phyloP scores from a whole-genome alignment of 2,113 vertebrate species.

The Psophia crepitans region DNA sequence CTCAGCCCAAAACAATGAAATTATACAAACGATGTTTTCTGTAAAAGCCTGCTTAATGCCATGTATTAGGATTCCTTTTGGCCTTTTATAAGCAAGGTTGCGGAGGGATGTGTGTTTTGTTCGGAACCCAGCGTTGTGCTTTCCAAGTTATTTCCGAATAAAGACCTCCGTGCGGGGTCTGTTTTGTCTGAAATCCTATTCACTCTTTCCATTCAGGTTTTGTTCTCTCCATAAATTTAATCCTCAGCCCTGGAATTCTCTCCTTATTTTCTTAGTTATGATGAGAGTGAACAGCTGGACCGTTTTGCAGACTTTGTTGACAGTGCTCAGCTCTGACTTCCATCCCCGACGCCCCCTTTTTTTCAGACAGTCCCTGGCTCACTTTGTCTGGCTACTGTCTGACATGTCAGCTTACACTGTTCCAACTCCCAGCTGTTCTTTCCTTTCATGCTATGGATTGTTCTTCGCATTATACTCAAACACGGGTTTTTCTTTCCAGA shows the following conservation, averaged over 20 bases:
- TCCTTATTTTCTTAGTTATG: constrained; percentile 59
- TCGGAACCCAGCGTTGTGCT: neutral
- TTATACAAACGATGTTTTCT: neutral
- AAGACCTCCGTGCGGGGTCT: neutral
- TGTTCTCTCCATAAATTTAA: constrained; percentile 57
- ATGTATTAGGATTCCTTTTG: neutral
- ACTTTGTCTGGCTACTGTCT: constrained; percentile 79
- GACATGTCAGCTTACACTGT: constrained; percentile 72
- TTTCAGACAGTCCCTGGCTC: constrained; percentile 68
- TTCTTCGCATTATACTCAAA: constrained; percentile 70
- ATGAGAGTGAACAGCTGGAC: constrained; percentile 71
- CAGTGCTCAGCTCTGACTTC: constrained; percentile 47
- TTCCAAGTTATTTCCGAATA: neutral
- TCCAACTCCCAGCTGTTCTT: constrained; percentile 76
- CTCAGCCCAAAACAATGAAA: neutral
- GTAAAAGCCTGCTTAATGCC: neutral
- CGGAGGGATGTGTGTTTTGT: neutral
- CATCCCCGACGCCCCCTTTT: neutral
- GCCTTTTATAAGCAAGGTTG: neutral
- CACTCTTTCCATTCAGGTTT: constrained; percentile 31
- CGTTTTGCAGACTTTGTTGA: constrained; percentile 60
- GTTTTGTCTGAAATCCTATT: constrained; percentile 42
- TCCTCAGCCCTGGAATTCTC: constrained; percentile 30
- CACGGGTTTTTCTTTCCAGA: constrained; percentile 56
- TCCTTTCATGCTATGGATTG: constrained; percentile 71